These are phyloP conservation scores for Sminthurides aquaticus DNA, from an alignment of 2,888 invertebrate genomes.

Conservation along the genomic window DNA sequence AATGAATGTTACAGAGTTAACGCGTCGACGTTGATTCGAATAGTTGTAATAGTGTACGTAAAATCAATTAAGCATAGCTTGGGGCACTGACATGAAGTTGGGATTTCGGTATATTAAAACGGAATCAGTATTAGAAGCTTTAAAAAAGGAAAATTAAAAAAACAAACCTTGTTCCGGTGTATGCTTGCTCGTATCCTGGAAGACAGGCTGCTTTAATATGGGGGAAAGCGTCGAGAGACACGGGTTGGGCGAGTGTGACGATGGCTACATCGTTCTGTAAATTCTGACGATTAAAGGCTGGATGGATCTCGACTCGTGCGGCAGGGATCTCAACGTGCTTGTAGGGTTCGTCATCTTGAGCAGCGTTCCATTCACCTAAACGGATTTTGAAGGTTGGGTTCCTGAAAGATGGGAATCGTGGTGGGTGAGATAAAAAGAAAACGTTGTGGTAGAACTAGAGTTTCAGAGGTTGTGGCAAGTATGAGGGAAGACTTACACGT, in stretches of 20 bases:
- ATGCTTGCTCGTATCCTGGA: slow-evolving; percentile 44
- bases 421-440: background rate
- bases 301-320: slow-evolving; percentile 55
- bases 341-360: slow-evolving; percentile 57
- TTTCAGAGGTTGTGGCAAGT: background rate
- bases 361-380: slow-evolving; percentile 69
- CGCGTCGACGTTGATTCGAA: background rate
- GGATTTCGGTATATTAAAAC: no score
- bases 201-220: slow-evolving; percentile 53
- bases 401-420: slow-evolving; percentile 15
- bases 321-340: slow-evolving; percentile 59
- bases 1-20: background rate
- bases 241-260: slow-evolving; percentile 55
- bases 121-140: no score
- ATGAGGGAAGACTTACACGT: slow-evolving; percentile 51
- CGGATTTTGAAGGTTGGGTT: slow-evolving; percentile 55
- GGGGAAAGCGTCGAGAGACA: slow-evolving; percentile 47
- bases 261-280: slow-evolving; percentile 76
- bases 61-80: no score
- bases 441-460: background rate
- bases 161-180: slow-evolving; percentile 26
- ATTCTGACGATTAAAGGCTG: slow-evolving; percentile 62
- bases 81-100: no score
- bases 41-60: background rate
- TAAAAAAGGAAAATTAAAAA: no score